Evolutionary conservation across 2,113 vertebrate genomes (phyloP).

Genomic region (Barnardius zonarius): DNA sequence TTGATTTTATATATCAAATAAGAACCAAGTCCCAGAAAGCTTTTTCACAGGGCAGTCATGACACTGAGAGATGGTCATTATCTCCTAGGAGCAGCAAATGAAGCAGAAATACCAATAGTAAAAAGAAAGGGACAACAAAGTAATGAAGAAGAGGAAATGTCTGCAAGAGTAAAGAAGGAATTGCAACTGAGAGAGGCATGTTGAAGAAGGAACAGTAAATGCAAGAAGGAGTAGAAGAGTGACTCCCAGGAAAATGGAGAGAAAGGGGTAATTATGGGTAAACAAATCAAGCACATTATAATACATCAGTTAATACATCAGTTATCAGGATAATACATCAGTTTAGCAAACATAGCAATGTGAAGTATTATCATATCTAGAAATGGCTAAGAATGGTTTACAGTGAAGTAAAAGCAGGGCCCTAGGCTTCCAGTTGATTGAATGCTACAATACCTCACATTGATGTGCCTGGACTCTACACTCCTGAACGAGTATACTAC

Average conservation of each 20-base stretch:
- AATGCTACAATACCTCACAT: neutral
- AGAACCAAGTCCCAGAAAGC: neutral
- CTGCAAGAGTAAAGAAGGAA: neutral
- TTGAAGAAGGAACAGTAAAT: neutral
- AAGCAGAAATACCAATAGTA: neutral
- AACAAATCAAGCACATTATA: neutral
- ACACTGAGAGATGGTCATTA: neutral
- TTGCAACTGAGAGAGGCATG: neutral
- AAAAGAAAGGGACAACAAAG: neutral
- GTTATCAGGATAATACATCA: neutral
- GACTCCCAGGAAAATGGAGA: neutral
- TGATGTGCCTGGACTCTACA: neutral
- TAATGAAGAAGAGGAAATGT: neutral
- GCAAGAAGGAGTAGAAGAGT: neutral
- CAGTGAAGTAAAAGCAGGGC: neutral
- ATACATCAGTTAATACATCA: too few relatives aligned
- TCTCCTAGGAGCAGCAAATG: neutral
- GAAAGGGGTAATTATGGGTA: neutral
- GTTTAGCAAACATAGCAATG: neutral
- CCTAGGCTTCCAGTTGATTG: neutral
- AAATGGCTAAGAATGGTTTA: neutral
- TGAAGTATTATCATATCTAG: neutral
- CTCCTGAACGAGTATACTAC: neutral
- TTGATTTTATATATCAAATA: neutral
- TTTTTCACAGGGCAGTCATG: neutral